Base-by-base conservation (phyloP, 1,140 invertebrate genomes). In the Colletes gigas region DNA sequence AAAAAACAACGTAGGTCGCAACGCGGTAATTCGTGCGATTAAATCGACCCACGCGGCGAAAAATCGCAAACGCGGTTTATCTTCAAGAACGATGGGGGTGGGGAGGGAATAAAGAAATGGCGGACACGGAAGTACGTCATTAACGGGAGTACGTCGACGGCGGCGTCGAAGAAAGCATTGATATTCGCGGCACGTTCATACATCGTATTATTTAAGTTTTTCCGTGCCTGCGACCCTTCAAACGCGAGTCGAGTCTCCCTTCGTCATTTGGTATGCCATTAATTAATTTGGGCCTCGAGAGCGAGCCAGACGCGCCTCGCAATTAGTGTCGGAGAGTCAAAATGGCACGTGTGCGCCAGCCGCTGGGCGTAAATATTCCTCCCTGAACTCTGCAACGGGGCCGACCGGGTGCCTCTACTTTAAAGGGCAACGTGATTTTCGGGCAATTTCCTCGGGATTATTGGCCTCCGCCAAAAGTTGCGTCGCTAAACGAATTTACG, bases 231-330 rank as follows among this genome's bases (percentile, higher is more conserved):
- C 30, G 57, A n/a, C n/a, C n/a, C 65, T 47, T 9, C 39, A 19
- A 47, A 3, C 12, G 54, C 52, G 55, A 14, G 12, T 12, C 59
- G 15, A 21, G 59, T 10, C 47, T 50, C 54, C 41, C 57, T 60
- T 81, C 66, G 74, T 78, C 74, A 78, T 81, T 81, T 81, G 65
- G 74, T 81, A 81, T 81, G 74, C 80, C 74, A 81, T 81, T 81
- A 81, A 81, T 81, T 81, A 81, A 81, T 81, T 78, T 77, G 67
- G 47, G 41, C 50, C 52, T 47, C 44, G 66, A 78, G 80, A 77
- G 73, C 41, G 52, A 60, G 65, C 55, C 57, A 62, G 74, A 68
- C 72, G 59, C 74, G 67, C 15, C 52, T 78, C 66, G 80, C 80
- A 78, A 81, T 81, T 81, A 78, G 66, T 69, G 65, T 62, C 52